Conservation (phyloP, 35 echinoderm and acorn worm genomes). For the Patiria miniata region DNA sequence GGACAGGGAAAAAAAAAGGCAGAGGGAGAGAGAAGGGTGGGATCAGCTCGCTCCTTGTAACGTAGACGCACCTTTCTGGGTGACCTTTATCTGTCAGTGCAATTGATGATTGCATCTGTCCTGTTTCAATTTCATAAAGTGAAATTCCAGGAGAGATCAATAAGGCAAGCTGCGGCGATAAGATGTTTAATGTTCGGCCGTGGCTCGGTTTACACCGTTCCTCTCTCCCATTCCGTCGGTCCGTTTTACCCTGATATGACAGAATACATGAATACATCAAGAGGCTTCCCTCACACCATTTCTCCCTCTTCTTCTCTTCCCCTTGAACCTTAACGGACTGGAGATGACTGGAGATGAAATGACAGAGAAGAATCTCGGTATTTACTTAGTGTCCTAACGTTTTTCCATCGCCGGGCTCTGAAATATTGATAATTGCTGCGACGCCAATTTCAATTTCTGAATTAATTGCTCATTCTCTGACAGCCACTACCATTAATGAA, state of each 20-base stretch:
- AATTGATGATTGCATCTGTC: slow-evolving; percentile 66
- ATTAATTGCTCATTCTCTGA: slow-evolving; percentile 50
- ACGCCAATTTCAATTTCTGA: slow-evolving; percentile 48
- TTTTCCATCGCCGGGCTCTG: not conserved
- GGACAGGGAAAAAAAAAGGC: not conserved
- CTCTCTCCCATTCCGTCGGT: not conserved
- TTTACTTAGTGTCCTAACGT: slow-evolving; percentile 3
- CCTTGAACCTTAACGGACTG: not conserved
- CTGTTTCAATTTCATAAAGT: slow-evolving; percentile 80
- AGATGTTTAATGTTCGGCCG: slow-evolving; percentile 48
- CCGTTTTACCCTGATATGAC: slow-evolving; percentile 34
- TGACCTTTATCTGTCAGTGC: slow-evolving; percentile 46
- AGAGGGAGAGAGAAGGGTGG: not conserved
- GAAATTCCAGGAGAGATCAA: slow-evolving; percentile 58
- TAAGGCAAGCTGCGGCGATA: slow-evolving; percentile 35
- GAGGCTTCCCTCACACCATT: not conserved
- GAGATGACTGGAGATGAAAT: slow-evolving; percentile 10
- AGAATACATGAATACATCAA: slow-evolving; percentile 53
- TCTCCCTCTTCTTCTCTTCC: not conserved
- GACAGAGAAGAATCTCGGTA: slow-evolving; percentile 3
- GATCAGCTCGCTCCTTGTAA: not conserved
- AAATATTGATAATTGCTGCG: slow-evolving; percentile 49
- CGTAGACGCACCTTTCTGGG: slow-evolving; percentile 13
- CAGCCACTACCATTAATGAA: slow-evolving; percentile 7
- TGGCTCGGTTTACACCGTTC: slow-evolving; percentile 13